Evolutionary conservation across 2,888 invertebrate species (phyloP).

Genomic region (Octodonta nipae): DNA sequence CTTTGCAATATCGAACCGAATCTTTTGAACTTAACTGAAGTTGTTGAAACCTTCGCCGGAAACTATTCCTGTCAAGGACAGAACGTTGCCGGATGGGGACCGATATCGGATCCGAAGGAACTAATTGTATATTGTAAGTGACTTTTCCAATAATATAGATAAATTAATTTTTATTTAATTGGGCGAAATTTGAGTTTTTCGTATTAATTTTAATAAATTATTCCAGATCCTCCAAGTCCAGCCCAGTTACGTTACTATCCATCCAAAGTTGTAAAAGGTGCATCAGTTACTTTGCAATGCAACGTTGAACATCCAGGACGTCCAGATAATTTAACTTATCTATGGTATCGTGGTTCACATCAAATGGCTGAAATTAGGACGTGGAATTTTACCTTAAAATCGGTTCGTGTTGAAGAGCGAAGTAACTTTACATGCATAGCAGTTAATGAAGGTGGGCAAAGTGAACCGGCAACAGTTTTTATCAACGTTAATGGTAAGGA

Average conservation of each 20-base stretch:
- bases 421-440: slow-evolving; percentile 85
- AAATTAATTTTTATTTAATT: too few species aligned
- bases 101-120: slow-evolving; percentile 60
- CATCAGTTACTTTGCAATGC: slow-evolving; percentile 70
- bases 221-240: slow-evolving; percentile 71
- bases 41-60: slow-evolving; percentile 80
- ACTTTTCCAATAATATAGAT: too few species aligned
- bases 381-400: slow-evolving; percentile 65
- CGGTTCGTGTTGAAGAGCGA: slow-evolving; percentile 71
- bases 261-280: slow-evolving; percentile 65
- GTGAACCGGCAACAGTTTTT: slow-evolving; percentile 51
- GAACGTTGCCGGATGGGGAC: slow-evolving; percentile 82
- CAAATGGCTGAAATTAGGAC: slow-evolving; percentile 61
- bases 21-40: slow-evolving; percentile 68
- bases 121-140: slow-evolving; percentile 69
- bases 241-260: slow-evolving; percentile 64
- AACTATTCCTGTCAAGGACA: slow-evolving; percentile 87
- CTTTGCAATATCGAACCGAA: slow-evolving; percentile 80
- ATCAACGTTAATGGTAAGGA: slow-evolving; percentile 56
- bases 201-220: too few species aligned
- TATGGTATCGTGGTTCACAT: slow-evolving; percentile 69
- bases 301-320: slow-evolving; percentile 70
- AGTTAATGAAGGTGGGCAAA: slow-evolving; percentile 71
- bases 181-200: too few species aligned
- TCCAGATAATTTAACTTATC: slow-evolving; percentile 60